Percentiles rank a stretch among this genome's conserved stretches.
Conservation (phyloP, 1,140 invertebrate species). For the Panulirus ornatus region DNA sequence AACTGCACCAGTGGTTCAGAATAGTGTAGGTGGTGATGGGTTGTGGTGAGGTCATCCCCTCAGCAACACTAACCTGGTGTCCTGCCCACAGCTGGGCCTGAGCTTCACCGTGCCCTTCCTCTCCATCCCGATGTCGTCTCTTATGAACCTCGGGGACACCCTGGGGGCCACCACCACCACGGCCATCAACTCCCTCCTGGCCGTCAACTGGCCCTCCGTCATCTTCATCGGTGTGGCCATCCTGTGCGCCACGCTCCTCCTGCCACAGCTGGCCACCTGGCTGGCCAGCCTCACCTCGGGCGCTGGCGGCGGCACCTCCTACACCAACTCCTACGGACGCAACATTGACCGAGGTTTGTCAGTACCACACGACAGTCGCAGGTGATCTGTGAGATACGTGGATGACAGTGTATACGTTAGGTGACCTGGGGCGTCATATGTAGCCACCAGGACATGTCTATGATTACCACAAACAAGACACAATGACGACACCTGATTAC, state of each 20-base stretch:
- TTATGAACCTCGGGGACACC: conserved; percentile 48
- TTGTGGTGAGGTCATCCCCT: not conserved
- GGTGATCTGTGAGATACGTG: not conserved
- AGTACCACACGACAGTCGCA: not conserved
- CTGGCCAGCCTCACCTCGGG: not conserved
- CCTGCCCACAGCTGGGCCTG: conserved; percentile 55
- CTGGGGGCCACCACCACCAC: conserved; percentile 35
- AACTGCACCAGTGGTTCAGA: too few species aligned
- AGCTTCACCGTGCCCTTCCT: conserved; percentile 74
- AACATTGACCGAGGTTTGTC: conserved; percentile 33
- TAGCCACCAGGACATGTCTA: too few species aligned
- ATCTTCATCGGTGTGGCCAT: conserved; percentile 43
- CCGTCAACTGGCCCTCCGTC: conserved; percentile 65
- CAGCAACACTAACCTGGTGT: not conserved
- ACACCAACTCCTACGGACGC: not conserved
- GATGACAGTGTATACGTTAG: not conserved
- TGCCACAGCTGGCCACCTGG: conserved; percentile 49
- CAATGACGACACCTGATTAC: too few species aligned
- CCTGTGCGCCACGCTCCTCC: conserved; percentile 34
- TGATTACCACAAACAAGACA: too few species aligned
- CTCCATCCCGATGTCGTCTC: conserved; percentile 64
- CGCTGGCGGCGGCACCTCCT: not conserved
- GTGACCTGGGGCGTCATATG: too few species aligned
- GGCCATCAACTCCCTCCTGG: conserved; percentile 51
- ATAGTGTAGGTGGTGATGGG: too few species aligned